Base-by-base conservation (phyloP, 2,888 invertebrate genomes). In the Choristoneura rosaceana region DNA sequence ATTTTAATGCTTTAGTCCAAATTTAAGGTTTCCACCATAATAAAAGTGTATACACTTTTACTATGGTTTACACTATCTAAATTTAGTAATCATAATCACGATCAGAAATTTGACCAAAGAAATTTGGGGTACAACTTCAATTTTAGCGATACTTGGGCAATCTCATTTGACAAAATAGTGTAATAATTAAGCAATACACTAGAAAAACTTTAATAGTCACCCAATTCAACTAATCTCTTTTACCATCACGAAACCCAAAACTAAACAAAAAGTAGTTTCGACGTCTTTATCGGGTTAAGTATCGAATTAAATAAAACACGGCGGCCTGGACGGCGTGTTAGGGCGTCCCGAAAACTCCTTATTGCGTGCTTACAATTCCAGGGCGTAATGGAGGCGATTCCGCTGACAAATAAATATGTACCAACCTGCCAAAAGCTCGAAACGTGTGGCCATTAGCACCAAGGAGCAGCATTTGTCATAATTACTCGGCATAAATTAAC, bases 371-470 rank as follows among this genome's bases (percentile, higher is more conserved):
- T 86, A 89, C 87, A 84, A 87, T 88, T 88, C 85, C 80, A 84
- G 84, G 77, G 78, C 79, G 82, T 91, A 92, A 91, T 91, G 90
- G 90, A 82, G 82, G 84, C 87, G 89, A 91, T 90, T 91, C 90
- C 79, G 90, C 91, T 90, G 90, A 92, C 91, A 91, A 91, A 92
- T 90, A 91, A 91, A 91, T 90, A 90, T 86, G 88, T 88, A 88
- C 84, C 83, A 84, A 85, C 82, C 84, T 81, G 77, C 77, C 82
- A 82, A 84, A 83, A 88, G 87, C 88, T 17, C 55, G 55, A 82
- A 81, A 80, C 76, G 82, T 81, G 74, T 75, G 83, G 87, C 86
- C 84, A 83, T 61, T 71, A 64, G 25, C 59, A 70, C 63, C 58
- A 61, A 63, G 38, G 58, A 50, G 59, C 25, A 70, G 47, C 15